Evolutionary conservation across 2,113 vertebrate genomes (phyloP).

Genomic region (Crotalus viridis): DNA sequence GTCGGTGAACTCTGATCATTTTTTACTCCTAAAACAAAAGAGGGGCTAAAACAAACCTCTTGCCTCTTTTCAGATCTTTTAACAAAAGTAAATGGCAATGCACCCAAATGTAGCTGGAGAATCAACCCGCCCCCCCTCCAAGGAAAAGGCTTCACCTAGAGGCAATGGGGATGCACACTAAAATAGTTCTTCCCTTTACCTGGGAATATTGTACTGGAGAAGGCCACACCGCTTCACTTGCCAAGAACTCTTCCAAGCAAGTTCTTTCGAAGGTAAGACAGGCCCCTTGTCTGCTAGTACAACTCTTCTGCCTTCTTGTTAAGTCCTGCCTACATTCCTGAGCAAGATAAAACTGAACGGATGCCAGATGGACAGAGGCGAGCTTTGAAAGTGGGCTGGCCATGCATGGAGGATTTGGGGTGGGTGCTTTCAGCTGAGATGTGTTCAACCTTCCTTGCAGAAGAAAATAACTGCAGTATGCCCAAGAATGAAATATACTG

Average conservation of each 20-base stretch:
- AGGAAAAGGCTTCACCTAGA: background rate
- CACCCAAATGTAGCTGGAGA: background rate
- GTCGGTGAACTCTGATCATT: background rate
- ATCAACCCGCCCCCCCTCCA: background rate
- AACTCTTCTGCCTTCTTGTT: background rate
- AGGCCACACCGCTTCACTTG: background rate
- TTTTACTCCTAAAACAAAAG: background rate
- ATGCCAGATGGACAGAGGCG: conserved; percentile 5
- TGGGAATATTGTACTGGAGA: background rate
- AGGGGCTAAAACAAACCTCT: background rate
- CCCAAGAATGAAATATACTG: background rate
- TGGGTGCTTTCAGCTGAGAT: background rate
- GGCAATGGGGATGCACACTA: too few relatives aligned
- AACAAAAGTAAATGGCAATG: background rate
- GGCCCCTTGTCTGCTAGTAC: background rate
- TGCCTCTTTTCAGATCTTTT: background rate
- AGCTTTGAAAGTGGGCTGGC: conserved; percentile 19
- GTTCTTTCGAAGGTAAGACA: background rate
- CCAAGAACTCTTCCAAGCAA: background rate
- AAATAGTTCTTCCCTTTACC: background rate
- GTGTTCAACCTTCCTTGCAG: background rate
- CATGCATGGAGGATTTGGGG: background rate
- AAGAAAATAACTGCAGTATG: background rate
- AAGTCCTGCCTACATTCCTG: conserved; percentile 21
- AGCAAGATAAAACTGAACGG: conserved; percentile 19